These are phyloP conservation scores for Cataglyphis altisquamis DNA, from an alignment of 2,888 invertebrate genomes.

Conservation along the genomic window DNA sequence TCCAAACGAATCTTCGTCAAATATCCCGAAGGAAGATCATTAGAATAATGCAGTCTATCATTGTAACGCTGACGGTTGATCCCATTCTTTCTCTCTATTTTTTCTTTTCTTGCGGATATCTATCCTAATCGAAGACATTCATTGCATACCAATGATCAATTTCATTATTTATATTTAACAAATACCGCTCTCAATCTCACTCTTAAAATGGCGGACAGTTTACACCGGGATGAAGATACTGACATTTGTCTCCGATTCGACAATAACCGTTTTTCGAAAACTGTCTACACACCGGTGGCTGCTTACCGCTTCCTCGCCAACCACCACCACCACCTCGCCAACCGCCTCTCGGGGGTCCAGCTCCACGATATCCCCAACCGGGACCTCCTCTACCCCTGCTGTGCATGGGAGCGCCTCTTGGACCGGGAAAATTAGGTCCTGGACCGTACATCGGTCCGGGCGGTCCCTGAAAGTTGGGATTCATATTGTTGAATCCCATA, in stretches of 20 bases:
- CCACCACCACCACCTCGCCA: conserved; percentile 88
- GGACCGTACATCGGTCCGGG: conserved; percentile 83
- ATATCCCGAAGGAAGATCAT: background rate
- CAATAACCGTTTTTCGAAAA: conserved; percentile 94
- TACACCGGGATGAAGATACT: conserved; percentile 93
- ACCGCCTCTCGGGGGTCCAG: conserved; percentile 85
- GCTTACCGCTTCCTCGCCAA: conserved; percentile 84
- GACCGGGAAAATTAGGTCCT: conserved; percentile 82
- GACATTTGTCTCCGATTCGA: conserved; percentile 93
- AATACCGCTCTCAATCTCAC: background rate
- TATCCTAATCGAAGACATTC: conserved; percentile 1
- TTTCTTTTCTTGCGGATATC: background rate
- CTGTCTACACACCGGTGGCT: conserved; percentile 90
- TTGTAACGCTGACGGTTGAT: background rate
- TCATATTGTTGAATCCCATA: conserved; percentile 79
- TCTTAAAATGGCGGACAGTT: conserved; percentile 87
- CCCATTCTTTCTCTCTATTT: background rate
- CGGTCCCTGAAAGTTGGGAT: conserved; percentile 80
- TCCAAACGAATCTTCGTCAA: background rate
- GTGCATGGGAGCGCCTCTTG: conserved; percentile 81
- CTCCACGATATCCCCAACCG: conserved; percentile 83
- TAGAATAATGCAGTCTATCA: background rate
- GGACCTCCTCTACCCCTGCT: conserved; percentile 83
- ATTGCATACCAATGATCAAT: background rate
- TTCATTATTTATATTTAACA: background rate